Percentiles rank a stretch among this genome's conserved stretches.
phyloP scores from a whole-genome alignment of 1,140 invertebrate species.

The Tetragnatha versicolor region DNA sequence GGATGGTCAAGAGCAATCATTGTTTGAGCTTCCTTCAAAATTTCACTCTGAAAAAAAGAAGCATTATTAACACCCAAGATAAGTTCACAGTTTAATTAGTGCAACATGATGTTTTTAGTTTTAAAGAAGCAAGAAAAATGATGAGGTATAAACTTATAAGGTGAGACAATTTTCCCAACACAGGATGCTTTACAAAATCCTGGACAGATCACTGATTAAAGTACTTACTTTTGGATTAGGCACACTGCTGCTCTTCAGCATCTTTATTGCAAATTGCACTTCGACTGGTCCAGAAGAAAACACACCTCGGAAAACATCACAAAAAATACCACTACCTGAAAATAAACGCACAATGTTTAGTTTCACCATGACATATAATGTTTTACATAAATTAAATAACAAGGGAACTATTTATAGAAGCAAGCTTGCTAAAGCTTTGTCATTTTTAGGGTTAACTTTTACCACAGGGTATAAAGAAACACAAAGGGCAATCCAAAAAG shows the following conservation, averaged over 20 bases:
- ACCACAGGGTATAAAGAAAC: neutral
- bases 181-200: too few species aligned
- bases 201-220: too few species aligned
- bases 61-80: too few species aligned
- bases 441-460: neutral
- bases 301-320: conserved; percentile 64
- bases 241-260: conserved; percentile 64
- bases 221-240: conserved; percentile 59
- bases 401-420: too few species aligned
- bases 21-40: conserved; percentile 65
- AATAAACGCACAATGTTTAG: neutral
- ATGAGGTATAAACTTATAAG: too few species aligned
- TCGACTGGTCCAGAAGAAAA: conserved; percentile 60
- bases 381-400: too few species aligned
- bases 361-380: neutral
- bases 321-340: conserved; percentile 66
- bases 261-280: conserved; percentile 67
- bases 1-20: conserved; percentile 66
- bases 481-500: neutral
- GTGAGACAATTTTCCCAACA: too few species aligned
- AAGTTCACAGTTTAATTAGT: too few species aligned
- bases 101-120: too few species aligned
- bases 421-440: too few species aligned
- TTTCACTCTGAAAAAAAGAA: conserved; percentile 61
- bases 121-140: too few species aligned